Base-by-base conservation (phyloP, 1,140 invertebrate species). In the Euura saliciscinereae region DNA sequence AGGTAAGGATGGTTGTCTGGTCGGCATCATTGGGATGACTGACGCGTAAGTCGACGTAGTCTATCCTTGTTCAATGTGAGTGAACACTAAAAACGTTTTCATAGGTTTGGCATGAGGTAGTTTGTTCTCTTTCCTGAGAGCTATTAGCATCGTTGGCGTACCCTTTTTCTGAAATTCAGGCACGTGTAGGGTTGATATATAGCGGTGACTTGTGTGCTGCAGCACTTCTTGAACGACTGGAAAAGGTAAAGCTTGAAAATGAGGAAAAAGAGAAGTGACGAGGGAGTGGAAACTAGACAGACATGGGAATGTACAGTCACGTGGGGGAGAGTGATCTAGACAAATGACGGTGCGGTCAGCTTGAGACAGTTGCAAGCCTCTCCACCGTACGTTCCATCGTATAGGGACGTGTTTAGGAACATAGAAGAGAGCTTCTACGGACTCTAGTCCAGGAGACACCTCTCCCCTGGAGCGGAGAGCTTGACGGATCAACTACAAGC, bases 311-410 rank as follows among this genome's bases (percentile, higher is more conserved):
- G 6, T 67, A 44, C 66, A 10, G 7, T 42, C 68, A 51, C 43
- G 68, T 44, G 65, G 44, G 42, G 6, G 51, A 69, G 65, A 78
- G 78, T 82, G 83, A 86, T 84, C 81, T 75, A 84, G 83, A 86
- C 82, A 83, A 85, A 86, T 83, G 84, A 85, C 75, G 76, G 76
- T 76, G 80, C 74, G 84, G 83, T 85, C 80, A 79, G 74, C 74
- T 78, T 83, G 79, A 82, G 85, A 82, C 85, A 85, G 81, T 74
- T 78, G 76, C 78, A 75, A 84, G 79, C 79, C 78, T 78, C 28
- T 81, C 78, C 73, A 69, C 76, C 77, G 76, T 80, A 59, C 51
- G 72, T 72, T 73, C 71, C 74, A 44, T 73, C 75, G 79, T 78
- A 59, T 59, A 59, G 8, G 13, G 51, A n/a, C 8, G 28, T n/a